Base-by-base conservation (phyloP, 2,888 invertebrate genomes). In the Nomada flava region DNA sequence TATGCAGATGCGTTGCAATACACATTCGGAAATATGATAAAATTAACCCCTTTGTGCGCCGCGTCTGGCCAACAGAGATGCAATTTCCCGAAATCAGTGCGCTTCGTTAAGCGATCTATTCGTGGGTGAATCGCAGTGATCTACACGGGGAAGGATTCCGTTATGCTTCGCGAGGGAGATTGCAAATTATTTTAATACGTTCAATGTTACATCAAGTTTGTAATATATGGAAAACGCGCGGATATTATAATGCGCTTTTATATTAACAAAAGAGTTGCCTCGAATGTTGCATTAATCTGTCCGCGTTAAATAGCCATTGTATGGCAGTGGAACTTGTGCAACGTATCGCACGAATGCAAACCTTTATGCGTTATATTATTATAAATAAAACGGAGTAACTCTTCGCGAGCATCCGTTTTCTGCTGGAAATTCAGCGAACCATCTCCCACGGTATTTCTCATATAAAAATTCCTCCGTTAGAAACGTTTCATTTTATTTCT, bases 21-120 rank as follows among this genome's bases (percentile, higher is more conserved):
- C 79, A 75, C 84, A 86, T 82, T 82, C 86, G 86, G 84, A 86
- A 86, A 86, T 86, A 84, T 82, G 69, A 86, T 86, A 81, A 84
- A 84, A 86, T 86, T 86, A 86, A 70, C 82, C 73, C 84, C 81
- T 75, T 77, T 80, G 60, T 81, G 70, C 62, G 63, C 23, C 64
- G 60, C 26, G 62, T 62, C 50, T 44, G 59, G 65, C 53, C n/a
- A 50, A 44, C 75, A 36, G 81, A 64, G 75, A 82, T 81, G 76
- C 81, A 82, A 81, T 79, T 81, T 67, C 70, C 65, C 57, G 59
- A 82, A 81, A 75, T 76, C 79, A 81, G 76, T 20, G 62, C 76
- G 81, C 75, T 80, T 75, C 81, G 81, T 81, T 81, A 81, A 74
- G n/a, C 73, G 74, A 81, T 73, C 68, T 79, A 79, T 79, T 74